These are phyloP conservation scores for Cerastoderma edule DNA, from an alignment of 2,888 invertebrate genomes.

Conservation along the genomic window DNA sequence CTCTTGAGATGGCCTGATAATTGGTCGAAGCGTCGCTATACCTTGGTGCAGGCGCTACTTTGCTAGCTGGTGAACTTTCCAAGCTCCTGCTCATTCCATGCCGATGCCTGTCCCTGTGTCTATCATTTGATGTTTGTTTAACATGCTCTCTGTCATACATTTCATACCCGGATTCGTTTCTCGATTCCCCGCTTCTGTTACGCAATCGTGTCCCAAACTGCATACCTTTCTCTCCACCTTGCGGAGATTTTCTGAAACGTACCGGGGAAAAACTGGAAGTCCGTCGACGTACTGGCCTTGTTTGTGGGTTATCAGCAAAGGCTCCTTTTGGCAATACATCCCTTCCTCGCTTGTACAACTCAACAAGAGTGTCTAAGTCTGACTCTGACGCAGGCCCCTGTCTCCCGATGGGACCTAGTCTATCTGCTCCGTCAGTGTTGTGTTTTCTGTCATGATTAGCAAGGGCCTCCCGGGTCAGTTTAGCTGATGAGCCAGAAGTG, in stretches of 20 bases:
- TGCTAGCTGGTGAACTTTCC: constrained; percentile 16
- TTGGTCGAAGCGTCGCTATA: constrained; percentile 10
- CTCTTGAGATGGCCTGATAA: background rate
- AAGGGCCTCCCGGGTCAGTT: constrained; percentile 59
- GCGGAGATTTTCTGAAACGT: constrained; percentile 33
- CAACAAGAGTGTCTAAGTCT: constrained; percentile 57
- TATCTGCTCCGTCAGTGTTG: constrained; percentile 25
- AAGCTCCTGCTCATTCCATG: constrained; percentile 12
- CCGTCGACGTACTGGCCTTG: constrained; percentile 24
- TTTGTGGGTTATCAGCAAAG: background rate
- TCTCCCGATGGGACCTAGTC: constrained; percentile 32
- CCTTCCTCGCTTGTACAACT: constrained; percentile 35
- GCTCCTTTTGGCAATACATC: constrained; percentile 4
- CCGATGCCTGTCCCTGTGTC: constrained; percentile 6
- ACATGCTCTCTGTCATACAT: constrained; percentile 22
- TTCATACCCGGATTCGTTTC: constrained; percentile 17
- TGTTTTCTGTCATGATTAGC: constrained; percentile 55
- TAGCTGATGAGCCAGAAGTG: constrained; percentile 29
- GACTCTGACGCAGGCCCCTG: constrained; percentile 56
- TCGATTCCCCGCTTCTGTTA: constrained; percentile 36
- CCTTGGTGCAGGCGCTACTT: background rate
- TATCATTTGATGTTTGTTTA: constrained; percentile 22
- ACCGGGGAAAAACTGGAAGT: constrained; percentile 57
- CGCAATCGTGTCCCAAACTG: constrained; percentile 15
- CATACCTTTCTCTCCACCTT: too few species aligned